These are phyloP conservation scores for Ceratotherium simum DNA, from an alignment of 2,113 vertebrate species.

Conservation along the genomic window DNA sequence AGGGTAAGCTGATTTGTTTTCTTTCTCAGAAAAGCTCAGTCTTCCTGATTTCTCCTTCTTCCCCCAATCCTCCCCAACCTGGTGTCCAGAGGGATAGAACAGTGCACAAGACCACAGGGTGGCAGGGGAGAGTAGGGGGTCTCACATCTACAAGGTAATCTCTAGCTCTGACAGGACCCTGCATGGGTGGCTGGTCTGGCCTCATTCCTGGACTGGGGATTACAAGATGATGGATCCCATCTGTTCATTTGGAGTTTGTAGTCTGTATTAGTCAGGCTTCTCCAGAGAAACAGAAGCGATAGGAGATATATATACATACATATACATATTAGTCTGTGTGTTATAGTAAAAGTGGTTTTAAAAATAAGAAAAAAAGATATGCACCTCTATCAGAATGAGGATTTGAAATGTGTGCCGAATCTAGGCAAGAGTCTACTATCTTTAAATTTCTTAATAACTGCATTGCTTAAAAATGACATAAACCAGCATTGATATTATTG, in stretches of 20 bases:
- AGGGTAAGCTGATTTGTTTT: neutral
- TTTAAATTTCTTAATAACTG: constrained; percentile 28
- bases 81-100: neutral
- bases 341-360: constrained; percentile 14
- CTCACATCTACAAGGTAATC: neutral
- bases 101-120: neutral
- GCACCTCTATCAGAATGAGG: neutral
- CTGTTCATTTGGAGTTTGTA: neutral
- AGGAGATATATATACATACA: neutral
- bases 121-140: neutral
- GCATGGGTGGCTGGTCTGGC: neutral
- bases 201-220: neutral
- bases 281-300: neutral
- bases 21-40: constrained; percentile 15
- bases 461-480: constrained; percentile 24
- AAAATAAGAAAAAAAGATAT: neutral
- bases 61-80: neutral
- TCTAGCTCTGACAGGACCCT: neutral
- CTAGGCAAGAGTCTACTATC: neutral
- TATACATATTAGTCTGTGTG: neutral
- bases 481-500: neutral
- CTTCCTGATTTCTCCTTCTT: neutral
- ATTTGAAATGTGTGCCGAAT: neutral
- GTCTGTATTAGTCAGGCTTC: neutral
- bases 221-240: neutral